Base-by-base conservation (phyloP, 2,113 vertebrate genomes). In the Pagrus major region DNA sequence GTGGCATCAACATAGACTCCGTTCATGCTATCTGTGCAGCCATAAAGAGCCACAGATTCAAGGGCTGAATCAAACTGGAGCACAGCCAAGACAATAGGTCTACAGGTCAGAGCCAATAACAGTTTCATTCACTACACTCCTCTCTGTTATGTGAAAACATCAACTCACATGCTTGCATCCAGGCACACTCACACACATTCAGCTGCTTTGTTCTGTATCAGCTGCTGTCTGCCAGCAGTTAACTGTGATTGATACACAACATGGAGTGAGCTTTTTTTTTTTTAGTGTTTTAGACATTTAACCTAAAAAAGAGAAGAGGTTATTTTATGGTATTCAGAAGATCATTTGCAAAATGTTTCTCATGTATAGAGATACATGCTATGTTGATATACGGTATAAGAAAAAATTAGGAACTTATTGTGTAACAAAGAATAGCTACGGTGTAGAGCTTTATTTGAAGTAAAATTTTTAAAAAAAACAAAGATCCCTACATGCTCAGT, bases 41-140 rank as follows among this genome's bases (percentile, higher is more conserved):
- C 59, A 84, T 80, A 88, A 88, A 88, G 74, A 74, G 75, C 29
- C 63, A 64, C 81, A 72, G 68, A 88, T 42, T 65, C 71, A 77
- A 71, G 58, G 74, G 71, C 81, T 82, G 88, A 89, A 88, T 89
- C 66, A 66, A 69, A 81, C 78, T 83, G 88, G 79, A 86, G 44
- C 21, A 35, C 66, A 72, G 74, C 84, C 86, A 84, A 81, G 59
- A 89, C 70, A 77, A 84, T 49, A 64, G 83, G 83, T 68, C 73
- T 29, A 87, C 51, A 61, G 84, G 81, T 88, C 85, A 81, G 39
- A 82, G 60, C 44, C 87, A 83, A 77, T 86, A 88, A 88, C 83
- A 42, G 29, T 79, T 89, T 92, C 85, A 89, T 76, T 87, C 87
- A 89, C 79, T 86, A 23, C 66, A 58, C 65, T 78, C 56, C 70